These are phyloP conservation scores for Isaurus tuberculatus DNA, from an alignment of 92 coral and sea anemone species.

Conservation along the genomic window DNA sequence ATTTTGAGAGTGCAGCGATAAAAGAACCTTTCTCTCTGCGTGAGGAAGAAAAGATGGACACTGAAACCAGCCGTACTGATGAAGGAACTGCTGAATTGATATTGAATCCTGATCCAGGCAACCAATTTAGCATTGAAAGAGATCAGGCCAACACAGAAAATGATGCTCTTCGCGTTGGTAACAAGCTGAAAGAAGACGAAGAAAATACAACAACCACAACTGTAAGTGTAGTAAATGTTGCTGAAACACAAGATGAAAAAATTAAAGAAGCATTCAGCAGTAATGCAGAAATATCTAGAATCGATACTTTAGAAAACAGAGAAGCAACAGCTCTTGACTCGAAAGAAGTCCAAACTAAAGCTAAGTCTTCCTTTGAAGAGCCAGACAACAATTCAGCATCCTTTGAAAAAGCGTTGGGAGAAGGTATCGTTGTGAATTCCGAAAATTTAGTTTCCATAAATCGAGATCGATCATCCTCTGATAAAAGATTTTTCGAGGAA, in stretches of 20 bases:
- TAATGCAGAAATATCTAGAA: constrained; percentile 7
- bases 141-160: constrained; percentile 5
- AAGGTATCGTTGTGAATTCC: not conserved
- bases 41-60: constrained; percentile 33
- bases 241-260: not conserved
- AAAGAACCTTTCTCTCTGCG: not conserved
- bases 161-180: not conserved
- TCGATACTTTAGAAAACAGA: not conserved
- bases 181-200: not conserved
- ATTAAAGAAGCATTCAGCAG: not conserved
- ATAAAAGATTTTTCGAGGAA: not conserved
- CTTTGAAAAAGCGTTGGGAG: not conserved
- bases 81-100: not conserved
- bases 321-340: not conserved
- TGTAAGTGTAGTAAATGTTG: not conserved
- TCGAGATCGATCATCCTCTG: not conserved
- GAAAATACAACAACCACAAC: not conserved
- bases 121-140: not conserved
- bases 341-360: not conserved
- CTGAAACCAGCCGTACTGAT: not conserved
- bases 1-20: not conserved
- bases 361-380: not conserved
- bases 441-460: not conserved
- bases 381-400: not conserved
- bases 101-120: not conserved